A percentile compares a stretch with the other conserved stretches of the same genome.
Conservation (phyloP, 2,888 invertebrate genomes). For the Acanthosepion pharaonis region DNA sequence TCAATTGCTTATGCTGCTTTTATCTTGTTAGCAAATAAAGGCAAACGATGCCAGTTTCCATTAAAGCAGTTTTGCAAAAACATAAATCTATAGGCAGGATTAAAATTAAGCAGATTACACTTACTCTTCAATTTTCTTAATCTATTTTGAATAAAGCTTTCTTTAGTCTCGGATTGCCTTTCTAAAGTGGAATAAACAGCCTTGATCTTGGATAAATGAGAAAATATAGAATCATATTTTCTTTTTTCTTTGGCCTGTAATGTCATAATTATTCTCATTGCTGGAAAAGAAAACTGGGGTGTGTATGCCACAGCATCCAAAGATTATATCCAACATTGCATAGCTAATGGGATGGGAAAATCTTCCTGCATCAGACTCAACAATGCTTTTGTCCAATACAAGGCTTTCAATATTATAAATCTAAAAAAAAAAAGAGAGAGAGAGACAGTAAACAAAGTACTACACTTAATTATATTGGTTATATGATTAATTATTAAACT, state of each 20-base stretch:
- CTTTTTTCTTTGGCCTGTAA: background rate
- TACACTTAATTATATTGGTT: too few species aligned
- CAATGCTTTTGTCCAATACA: too few species aligned
- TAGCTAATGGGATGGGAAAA: background rate
- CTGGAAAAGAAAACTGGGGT: background rate
- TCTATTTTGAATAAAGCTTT: constrained; percentile 33
- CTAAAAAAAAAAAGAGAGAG: too few species aligned
- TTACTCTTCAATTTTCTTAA: constrained; percentile 33
- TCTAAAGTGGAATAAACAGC: constrained; percentile 13
- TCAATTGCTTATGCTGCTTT: background rate
- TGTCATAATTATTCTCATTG: background rate
- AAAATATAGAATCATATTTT: background rate
- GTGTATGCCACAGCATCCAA: background rate
- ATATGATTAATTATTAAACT: too few species aligned
- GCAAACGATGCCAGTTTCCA: background rate
- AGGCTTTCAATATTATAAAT: too few species aligned
- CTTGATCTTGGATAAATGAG: background rate
- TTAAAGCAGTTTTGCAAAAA: constrained; percentile 33
- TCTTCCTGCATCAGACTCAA: background rate
- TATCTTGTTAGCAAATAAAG: background rate
- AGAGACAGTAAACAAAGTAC: too few species aligned
- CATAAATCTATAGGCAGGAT: constrained; percentile 33
- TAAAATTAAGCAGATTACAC: constrained; percentile 33
- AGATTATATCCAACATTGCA: background rate
- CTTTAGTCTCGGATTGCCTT: background rate